These are phyloP conservation scores for Junco hyemalis DNA, from an alignment of 2,113 vertebrate genomes.

Conservation along the genomic window DNA sequence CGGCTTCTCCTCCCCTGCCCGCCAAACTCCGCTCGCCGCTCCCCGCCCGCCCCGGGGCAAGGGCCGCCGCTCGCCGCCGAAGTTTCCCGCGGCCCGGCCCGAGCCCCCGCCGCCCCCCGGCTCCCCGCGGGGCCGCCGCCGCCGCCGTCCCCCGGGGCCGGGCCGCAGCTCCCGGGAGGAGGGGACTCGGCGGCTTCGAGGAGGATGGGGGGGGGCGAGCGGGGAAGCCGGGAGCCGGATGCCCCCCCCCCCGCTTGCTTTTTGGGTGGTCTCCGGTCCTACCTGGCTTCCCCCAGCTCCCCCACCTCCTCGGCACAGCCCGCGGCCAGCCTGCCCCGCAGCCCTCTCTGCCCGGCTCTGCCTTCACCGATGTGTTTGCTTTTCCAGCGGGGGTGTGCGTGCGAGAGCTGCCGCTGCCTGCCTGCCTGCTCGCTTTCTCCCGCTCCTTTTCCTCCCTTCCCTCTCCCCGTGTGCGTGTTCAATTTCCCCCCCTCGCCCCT, in stretches of 20 bases:
- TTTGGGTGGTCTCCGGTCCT: slow-evolving; percentile 7
- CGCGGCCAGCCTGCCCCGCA: neutral
- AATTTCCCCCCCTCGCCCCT: slow-evolving; percentile 32
- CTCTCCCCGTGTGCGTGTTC: neutral
- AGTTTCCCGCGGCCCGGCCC: neutral
- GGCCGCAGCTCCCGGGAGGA: slow-evolving; percentile 55
- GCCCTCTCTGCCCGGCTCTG: neutral
- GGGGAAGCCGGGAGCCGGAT: neutral
- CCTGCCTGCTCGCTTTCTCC: neutral
- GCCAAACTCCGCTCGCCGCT: neutral
- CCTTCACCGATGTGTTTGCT: neutral
- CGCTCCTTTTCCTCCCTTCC: neutral
- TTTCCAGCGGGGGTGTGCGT: slow-evolving; percentile 16
- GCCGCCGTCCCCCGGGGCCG: neutral
- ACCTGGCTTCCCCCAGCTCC: neutral
- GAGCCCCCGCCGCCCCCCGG: neutral
- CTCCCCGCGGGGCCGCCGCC: neutral
- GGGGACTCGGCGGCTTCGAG: neutral
- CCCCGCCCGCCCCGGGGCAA: neutral
- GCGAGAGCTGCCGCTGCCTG: neutral
- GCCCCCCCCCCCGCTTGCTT: neutral
- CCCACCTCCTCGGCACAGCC: neutral
- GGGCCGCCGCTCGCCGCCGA: neutral
- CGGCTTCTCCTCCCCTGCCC: neutral
- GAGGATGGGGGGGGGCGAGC: neutral